Evolutionary conservation across 2,113 vertebrate species (phyloP).

Genomic region (Caranx ignobilis): DNA sequence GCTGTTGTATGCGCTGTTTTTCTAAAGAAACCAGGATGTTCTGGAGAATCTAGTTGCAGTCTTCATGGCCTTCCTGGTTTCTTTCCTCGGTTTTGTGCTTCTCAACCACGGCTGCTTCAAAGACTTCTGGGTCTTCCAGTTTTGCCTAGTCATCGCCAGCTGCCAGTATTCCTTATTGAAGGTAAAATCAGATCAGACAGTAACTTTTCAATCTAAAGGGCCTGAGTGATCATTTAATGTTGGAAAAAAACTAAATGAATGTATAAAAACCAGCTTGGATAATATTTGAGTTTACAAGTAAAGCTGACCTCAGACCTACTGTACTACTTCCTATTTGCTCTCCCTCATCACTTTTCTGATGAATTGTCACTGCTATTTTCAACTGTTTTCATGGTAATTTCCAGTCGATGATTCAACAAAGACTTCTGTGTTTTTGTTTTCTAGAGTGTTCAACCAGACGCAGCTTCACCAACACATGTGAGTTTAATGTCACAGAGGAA

Average conservation of each 20-base stretch:
- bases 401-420: not conserved
- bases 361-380: not conserved
- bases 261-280: not conserved
- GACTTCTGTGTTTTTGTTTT: conserved; percentile 54
- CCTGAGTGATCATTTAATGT: not conserved
- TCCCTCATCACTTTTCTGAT: conserved; percentile 1
- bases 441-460: conserved; percentile 97
- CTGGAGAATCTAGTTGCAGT: conserved; percentile 91
- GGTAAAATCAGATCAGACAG: conserved; percentile 84
- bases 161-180: conserved; percentile 98
- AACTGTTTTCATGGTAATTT: not conserved
- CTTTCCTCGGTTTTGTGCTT: conserved; percentile 94
- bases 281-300: not conserved
- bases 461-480: conserved; percentile 96
- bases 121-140: conserved; percentile 94
- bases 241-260: not conserved
- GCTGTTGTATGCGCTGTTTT: not conserved
- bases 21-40: conserved; percentile 84
- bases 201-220: no score
- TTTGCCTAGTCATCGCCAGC: conserved; percentile 96
- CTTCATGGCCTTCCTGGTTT: conserved; percentile 92
- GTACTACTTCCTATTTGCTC: not conserved
- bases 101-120: conserved; percentile 94
- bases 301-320: not conserved
- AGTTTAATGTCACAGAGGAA: conserved; percentile 75